Percentiles rank a stretch among this genome's conserved stretches.
phyloP scores from a whole-genome alignment of 2,797 vertebrate genomes.

The Micrastur ruficollis region DNA sequence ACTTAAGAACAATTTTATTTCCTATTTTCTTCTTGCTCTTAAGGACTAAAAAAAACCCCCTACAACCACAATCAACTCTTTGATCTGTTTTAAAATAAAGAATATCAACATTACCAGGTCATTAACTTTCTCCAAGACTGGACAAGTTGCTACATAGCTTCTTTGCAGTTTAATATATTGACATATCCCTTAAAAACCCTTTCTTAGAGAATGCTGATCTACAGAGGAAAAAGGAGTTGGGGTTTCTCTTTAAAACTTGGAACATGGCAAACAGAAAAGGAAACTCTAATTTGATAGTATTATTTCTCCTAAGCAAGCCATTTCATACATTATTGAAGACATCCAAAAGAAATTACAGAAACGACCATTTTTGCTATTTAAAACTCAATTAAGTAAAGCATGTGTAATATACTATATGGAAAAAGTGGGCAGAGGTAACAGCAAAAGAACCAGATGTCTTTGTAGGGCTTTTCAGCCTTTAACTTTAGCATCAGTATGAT shows the following conservation, averaged over 20 bases:
- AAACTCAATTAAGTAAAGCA: not conserved
- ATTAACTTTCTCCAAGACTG: not conserved
- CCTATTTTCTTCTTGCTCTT: not conserved
- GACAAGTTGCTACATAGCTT: not conserved
- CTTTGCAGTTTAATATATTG: not conserved
- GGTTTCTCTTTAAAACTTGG: not conserved
- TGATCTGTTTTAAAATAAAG: not conserved
- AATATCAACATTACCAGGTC: not conserved
- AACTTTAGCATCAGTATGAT: slow-evolving; percentile 6
- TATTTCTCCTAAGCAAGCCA: not conserved
- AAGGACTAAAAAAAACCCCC: not conserved
- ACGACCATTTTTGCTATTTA: not conserved
- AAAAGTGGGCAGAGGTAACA: slow-evolving; percentile 3
- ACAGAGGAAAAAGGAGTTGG: not conserved
- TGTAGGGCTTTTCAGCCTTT: not conserved
- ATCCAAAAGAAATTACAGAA: not conserved
- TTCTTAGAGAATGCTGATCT: not conserved
- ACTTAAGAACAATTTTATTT: not conserved
- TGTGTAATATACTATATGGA: not conserved
- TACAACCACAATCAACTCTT: not conserved
- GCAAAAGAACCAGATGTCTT: slow-evolving; percentile 39
- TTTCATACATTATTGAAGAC: not conserved
- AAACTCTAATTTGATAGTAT: not conserved
- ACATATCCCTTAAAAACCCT: not conserved
- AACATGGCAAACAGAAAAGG: not conserved